A percentile compares a stretch with the other conserved stretches of the same genome.
Evolutionary conservation across 2,797 vertebrate genomes (phyloP).

Genomic region (Setipinna tenuifilis): DNA sequence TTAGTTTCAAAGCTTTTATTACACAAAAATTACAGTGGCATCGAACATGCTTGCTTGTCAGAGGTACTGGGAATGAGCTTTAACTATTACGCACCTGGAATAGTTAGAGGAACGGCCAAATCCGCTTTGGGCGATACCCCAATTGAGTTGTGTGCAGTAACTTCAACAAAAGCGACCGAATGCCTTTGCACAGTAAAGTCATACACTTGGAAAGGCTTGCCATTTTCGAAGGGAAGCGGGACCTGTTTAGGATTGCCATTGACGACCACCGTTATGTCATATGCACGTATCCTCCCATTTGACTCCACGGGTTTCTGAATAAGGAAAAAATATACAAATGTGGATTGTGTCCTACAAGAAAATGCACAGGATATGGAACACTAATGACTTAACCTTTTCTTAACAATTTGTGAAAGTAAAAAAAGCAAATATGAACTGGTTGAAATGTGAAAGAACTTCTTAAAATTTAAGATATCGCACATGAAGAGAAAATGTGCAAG

Average conservation of each 20-base stretch:
- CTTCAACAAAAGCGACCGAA: slow-evolving; percentile 48
- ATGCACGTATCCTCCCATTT: slow-evolving; percentile 83
- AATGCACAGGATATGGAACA: background rate
- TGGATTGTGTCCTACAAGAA: background rate
- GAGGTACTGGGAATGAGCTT: background rate
- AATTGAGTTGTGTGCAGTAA: slow-evolving; percentile 76
- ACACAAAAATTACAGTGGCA: background rate
- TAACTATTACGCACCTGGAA: slow-evolving; percentile 46
- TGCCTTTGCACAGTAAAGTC: slow-evolving; percentile 40
- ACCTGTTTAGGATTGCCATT: slow-evolving; percentile 27
- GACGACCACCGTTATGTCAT: slow-evolving; percentile 70
- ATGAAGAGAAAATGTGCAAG: background rate
- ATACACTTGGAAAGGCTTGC: slow-evolving; percentile 43
- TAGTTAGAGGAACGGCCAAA: slow-evolving; percentile 69
- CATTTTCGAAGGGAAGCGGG: slow-evolving; percentile 52
- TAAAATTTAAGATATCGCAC: background rate
- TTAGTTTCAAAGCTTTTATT: background rate
- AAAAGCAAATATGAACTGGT: background rate
- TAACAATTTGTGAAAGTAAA: background rate
- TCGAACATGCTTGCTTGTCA: background rate
- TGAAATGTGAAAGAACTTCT: no score
- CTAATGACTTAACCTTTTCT: background rate
- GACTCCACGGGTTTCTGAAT: slow-evolving; percentile 75
- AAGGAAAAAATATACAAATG: slow-evolving; percentile 16
- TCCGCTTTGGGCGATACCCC: slow-evolving; percentile 75